Evolutionary conservation across 2,113 vertebrate species (phyloP).

Genomic region (Fregata magnificens): DNA sequence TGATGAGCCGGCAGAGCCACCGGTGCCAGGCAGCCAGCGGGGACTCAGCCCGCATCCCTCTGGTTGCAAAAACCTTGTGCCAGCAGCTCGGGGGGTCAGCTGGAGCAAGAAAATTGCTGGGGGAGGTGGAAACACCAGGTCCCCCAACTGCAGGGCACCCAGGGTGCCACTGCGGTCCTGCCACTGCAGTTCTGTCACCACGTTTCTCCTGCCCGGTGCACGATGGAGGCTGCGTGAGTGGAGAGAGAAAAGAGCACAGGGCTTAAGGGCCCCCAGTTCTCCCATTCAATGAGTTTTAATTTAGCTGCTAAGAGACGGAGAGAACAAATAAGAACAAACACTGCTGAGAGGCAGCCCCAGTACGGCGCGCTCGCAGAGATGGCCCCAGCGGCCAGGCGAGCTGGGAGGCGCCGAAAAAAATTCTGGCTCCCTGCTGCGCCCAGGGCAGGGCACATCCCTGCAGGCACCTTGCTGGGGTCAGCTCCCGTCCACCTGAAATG

Average conservation of each 20-base stretch:
- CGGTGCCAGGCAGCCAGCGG: accelerated
- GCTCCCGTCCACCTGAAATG: not conserved
- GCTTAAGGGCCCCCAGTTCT: not conserved
- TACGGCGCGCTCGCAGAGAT: not conserved
- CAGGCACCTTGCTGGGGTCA: not conserved
- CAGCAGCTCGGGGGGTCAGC: not conserved
- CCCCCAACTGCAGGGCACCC: not conserved
- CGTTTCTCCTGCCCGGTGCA: accelerated
- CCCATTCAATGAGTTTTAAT: not conserved
- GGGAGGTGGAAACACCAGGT: not conserved
- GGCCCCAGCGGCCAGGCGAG: not conserved
- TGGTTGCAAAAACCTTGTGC: accelerated
- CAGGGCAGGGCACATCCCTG: not conserved
- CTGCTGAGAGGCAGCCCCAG: not conserved
- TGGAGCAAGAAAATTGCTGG: not conserved
- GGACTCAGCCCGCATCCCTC: not conserved
- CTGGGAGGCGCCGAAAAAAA: not conserved
- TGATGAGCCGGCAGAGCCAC: not conserved
- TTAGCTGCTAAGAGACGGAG: constrained; percentile 61
- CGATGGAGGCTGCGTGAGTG: not conserved
- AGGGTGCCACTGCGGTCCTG: not conserved
- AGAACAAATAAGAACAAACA: constrained; percentile 64
- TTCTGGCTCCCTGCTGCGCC: not conserved
- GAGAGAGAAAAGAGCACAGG: not conserved
- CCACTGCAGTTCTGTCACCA: not conserved